Evolutionary conservation across 1,140 invertebrate species (phyloP).

Genomic region (Spodoptera frugiperda): DNA sequence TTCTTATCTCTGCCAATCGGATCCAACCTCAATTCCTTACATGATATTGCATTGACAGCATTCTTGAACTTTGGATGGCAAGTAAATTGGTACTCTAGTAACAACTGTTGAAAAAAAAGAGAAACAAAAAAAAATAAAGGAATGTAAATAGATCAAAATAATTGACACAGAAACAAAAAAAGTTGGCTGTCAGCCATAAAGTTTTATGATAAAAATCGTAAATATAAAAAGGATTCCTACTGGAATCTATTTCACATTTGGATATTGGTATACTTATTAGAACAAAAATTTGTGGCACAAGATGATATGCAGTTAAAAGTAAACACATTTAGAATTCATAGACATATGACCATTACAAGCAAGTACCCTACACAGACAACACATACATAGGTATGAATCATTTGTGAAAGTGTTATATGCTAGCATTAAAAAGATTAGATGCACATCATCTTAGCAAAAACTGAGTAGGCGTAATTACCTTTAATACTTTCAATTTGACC

Average conservation of each 20-base stretch:
- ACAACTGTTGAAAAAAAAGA: conserved; percentile 88
- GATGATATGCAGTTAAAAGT: not conserved
- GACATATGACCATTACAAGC: conserved; percentile 1
- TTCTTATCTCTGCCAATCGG: conserved; percentile 96
- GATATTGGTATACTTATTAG: not conserved
- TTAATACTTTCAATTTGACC: conserved; percentile 95
- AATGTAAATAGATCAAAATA: conserved; percentile 28
- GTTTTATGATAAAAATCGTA: conserved; percentile 20
- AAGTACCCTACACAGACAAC: conserved; percentile 7
- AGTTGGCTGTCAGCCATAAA: conserved; percentile 34
- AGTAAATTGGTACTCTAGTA: conserved; percentile 98
- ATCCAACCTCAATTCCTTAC: conserved; percentile 92
- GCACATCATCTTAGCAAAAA: conserved; percentile 31
- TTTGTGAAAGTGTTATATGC: conserved; percentile 43
- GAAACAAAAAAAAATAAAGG: not conserved
- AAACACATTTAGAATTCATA: not conserved
- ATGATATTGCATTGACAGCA: conserved; percentile 94
- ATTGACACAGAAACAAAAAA: conserved; percentile 38
- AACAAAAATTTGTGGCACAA: no score
- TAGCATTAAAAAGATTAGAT: conserved; percentile 38
- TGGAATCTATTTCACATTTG: not conserved
- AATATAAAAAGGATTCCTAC: conserved; percentile 6
- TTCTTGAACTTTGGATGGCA: conserved; percentile 97
- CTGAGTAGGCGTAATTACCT: conserved; percentile 85
- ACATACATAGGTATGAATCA: conserved; percentile 29